A percentile compares a stretch with the other conserved stretches of the same genome.
phyloP scores from a whole-genome alignment of 2,888 invertebrate species.

The Dolichomitus sp. region DNA sequence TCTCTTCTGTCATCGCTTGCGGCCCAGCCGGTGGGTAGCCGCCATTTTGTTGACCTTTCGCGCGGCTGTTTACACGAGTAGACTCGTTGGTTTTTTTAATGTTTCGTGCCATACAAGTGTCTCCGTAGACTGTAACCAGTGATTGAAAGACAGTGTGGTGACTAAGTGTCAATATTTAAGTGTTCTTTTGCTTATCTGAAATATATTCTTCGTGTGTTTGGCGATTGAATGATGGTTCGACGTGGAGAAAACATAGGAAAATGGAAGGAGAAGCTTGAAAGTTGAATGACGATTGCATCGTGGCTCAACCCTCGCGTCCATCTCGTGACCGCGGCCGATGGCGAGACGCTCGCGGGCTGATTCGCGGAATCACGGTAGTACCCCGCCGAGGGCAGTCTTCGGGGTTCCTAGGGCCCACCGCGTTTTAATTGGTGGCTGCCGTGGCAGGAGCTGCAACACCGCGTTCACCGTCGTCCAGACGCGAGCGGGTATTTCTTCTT shows the following conservation, averaged over 20 bases:
- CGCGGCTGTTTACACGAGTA: background rate
- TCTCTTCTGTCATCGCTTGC: background rate
- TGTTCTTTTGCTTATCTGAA: background rate
- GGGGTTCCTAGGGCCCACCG: conserved; percentile 60
- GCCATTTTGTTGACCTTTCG: conserved; percentile 76
- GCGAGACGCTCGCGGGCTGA: conserved; percentile 63
- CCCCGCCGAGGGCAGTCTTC: conserved; percentile 55
- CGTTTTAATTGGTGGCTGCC: conserved; percentile 74
- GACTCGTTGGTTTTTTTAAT: background rate
- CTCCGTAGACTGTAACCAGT: background rate
- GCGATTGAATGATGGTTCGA: background rate
- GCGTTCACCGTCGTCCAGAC: conserved; percentile 41
- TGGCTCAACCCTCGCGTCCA: conserved; percentile 17
- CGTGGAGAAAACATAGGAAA: background rate
- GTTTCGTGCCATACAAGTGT: background rate
- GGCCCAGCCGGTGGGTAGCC: conserved; percentile 42
- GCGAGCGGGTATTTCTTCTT: conserved; percentile 42
- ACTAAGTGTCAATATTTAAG: conserved; percentile 13
- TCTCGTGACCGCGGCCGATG: conserved; percentile 31
- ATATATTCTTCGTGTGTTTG: background rate
- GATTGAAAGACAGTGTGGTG: conserved; percentile 15
- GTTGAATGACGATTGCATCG: background rate
- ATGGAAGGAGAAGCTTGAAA: background rate
- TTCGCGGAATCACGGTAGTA: conserved; percentile 66
- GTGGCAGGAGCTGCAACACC: conserved; percentile 55